Evolutionary conservation across 1,140 invertebrate genomes (phyloP).

Genomic region (Homarus americanus): DNA sequence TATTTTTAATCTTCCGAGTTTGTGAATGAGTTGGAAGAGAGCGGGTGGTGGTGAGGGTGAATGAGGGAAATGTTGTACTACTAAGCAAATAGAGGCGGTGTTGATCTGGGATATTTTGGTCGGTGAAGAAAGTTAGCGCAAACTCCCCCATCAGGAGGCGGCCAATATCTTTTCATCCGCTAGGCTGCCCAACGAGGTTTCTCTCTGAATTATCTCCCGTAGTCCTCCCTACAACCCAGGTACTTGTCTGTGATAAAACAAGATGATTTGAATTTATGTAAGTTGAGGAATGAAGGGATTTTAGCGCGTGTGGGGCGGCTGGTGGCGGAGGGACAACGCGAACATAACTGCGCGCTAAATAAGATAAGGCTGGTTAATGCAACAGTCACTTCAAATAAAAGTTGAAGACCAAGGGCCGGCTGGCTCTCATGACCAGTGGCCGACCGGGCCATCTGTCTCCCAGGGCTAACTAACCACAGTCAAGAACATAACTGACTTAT

Average conservation of each 20-base stretch:
- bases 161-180: neutral
- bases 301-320: too few relatives aligned
- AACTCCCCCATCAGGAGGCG: neutral
- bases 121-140: too few relatives aligned
- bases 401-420: constrained; percentile 1
- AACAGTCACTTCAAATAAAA: constrained; percentile 43
- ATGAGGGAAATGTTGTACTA: too few relatives aligned
- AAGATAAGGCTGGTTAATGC: constrained; percentile 30
- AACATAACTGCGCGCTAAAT: constrained; percentile 19
- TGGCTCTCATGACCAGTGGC: neutral
- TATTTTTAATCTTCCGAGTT: too few relatives aligned
- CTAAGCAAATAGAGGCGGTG: too few relatives aligned
- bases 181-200: neutral
- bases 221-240: neutral
- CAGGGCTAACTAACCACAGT: neutral
- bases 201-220: neutral
- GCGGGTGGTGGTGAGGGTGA: too few relatives aligned
- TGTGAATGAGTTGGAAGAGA: too few relatives aligned
- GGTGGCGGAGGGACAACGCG: neutral
- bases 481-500: neutral
- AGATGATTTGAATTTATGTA: too few relatives aligned
- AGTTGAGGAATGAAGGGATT: too few relatives aligned
- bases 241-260: too few relatives aligned
- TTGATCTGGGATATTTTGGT: too few relatives aligned
- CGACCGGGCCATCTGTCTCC: neutral